phyloP scores from a whole-genome alignment of 2,888 invertebrate genomes.

The Phyto melanocephala region DNA sequence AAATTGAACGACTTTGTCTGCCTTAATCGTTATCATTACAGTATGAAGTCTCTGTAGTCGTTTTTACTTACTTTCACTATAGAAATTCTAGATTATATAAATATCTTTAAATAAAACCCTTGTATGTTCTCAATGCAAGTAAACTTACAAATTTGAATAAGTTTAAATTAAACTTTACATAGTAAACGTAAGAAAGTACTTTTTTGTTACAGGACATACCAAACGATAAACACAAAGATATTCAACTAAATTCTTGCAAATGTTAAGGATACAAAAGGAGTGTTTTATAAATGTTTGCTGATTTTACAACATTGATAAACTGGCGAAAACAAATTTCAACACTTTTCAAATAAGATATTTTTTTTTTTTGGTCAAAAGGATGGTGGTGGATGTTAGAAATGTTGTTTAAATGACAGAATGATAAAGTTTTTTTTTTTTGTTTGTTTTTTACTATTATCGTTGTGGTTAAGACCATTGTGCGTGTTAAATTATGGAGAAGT shows the following conservation, averaged over 20 bases:
- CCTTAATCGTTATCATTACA: no score
- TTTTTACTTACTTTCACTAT: no score
- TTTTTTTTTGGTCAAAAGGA: conserved; percentile 39
- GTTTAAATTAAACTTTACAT: conserved; percentile 47
- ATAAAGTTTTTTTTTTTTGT: not conserved
- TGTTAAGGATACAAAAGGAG: conserved; percentile 50
- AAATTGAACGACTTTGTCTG: no score
- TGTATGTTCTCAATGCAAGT: not conserved
- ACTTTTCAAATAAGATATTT: conserved; percentile 29
- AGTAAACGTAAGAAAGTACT: conserved; percentile 13
- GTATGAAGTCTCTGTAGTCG: no score
- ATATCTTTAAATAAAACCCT: not conserved
- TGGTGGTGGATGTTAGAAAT: not conserved
- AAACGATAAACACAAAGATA: conserved; percentile 17
- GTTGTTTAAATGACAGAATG: not conserved
- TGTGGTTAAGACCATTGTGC: conserved; percentile 37
- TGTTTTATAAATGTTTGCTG: conserved; percentile 61
- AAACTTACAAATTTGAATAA: conserved; percentile 33
- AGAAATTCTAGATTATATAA: not conserved
- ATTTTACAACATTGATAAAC: conserved; percentile 58
- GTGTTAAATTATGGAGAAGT: conserved; percentile 58
- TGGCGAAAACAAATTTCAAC: conserved; percentile 58
- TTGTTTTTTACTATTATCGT: conserved; percentile 10
- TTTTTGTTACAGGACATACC: conserved; percentile 17
- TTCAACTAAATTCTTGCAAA: conserved; percentile 54